Percentiles rank a stretch among this genome's conserved stretches.
These are phyloP conservation scores for Venustoraphidia nigricollis DNA, from an alignment of 2,888 invertebrate species.

Conservation along the genomic window DNA sequence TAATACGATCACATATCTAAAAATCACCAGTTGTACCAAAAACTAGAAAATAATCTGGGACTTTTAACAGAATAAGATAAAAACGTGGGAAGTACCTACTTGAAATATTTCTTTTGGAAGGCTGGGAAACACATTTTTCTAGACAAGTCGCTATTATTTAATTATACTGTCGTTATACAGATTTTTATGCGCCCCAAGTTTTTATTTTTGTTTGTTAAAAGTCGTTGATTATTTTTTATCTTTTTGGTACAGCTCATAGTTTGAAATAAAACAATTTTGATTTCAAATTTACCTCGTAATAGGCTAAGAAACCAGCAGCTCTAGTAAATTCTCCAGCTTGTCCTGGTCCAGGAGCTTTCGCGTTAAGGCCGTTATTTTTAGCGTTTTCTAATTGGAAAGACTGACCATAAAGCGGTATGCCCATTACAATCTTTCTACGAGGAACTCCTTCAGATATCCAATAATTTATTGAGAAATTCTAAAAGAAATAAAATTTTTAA, in stretches of 20 bases:
- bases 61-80: too few species aligned
- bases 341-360: slow-evolving; percentile 62
- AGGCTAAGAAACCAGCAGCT: slow-evolving; percentile 74
- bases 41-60: too few species aligned
- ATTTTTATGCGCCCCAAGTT: too few species aligned
- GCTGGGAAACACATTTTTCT: too few species aligned
- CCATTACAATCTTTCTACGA: slow-evolving; percentile 68
- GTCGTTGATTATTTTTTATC: too few species aligned
- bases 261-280: neutral
- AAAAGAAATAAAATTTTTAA: slow-evolving; percentile 11
- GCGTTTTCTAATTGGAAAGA: slow-evolving; percentile 54
- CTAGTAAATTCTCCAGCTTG: slow-evolving; percentile 72
- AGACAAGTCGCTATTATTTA: too few species aligned
- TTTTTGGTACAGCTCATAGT: too few species aligned
- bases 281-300: slow-evolving; percentile 52
- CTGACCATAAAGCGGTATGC: slow-evolving; percentile 80
- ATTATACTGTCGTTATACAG: too few species aligned
- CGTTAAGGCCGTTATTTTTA: slow-evolving; percentile 50
- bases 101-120: too few species aligned
- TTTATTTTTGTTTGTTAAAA: too few species aligned
- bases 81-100: too few species aligned
- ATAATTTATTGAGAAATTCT: slow-evolving; percentile 78
- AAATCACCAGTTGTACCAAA: slow-evolving; percentile 4
- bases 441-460: slow-evolving; percentile 80
- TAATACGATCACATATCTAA: slow-evolving; percentile 68